Percentiles rank a stretch among this genome's conserved stretches.
Conservation (phyloP, 2,888 invertebrate species). For the Nymphalis urticae region DNA sequence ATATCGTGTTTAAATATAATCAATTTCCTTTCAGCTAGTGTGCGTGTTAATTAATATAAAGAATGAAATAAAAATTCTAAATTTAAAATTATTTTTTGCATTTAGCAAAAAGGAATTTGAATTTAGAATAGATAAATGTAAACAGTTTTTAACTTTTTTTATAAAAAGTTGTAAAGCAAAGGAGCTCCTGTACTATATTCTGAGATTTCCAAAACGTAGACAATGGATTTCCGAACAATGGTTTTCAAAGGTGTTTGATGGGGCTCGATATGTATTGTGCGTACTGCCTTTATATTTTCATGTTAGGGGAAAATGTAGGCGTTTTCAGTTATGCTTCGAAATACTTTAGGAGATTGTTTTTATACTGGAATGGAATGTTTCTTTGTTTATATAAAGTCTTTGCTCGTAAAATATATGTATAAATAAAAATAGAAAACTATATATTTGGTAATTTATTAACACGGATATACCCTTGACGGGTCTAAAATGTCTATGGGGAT, state of each 20-base stretch:
- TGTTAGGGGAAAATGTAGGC: constrained; percentile 10
- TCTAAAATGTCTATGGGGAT: too few species aligned
- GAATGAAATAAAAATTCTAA: too few species aligned
- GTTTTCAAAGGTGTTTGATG: constrained; percentile 29
- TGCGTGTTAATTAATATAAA: too few species aligned
- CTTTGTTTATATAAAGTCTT: neutral
- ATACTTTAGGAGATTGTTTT: constrained; percentile 22
- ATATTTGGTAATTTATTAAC: too few species aligned
- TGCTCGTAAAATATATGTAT: neutral
- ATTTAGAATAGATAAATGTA: too few species aligned
- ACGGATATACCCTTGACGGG: too few species aligned
- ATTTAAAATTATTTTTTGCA: too few species aligned
- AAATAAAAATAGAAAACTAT: neutral
- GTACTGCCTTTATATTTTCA: constrained; percentile 25
- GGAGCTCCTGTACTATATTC: constrained; percentile 18
- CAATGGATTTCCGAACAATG: constrained; percentile 32
- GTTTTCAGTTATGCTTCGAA: constrained; percentile 20
- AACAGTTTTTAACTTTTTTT: too few species aligned
- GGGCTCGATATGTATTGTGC: constrained; percentile 24
- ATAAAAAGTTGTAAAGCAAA: too few species aligned
- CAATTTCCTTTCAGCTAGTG: too few species aligned
- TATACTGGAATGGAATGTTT: neutral
- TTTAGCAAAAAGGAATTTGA: too few species aligned
- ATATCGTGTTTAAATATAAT: too few species aligned
- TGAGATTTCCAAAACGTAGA: constrained; percentile 30